phyloP scores from a whole-genome alignment of 2,113 vertebrate species.

The Lutjanus erythropterus region DNA sequence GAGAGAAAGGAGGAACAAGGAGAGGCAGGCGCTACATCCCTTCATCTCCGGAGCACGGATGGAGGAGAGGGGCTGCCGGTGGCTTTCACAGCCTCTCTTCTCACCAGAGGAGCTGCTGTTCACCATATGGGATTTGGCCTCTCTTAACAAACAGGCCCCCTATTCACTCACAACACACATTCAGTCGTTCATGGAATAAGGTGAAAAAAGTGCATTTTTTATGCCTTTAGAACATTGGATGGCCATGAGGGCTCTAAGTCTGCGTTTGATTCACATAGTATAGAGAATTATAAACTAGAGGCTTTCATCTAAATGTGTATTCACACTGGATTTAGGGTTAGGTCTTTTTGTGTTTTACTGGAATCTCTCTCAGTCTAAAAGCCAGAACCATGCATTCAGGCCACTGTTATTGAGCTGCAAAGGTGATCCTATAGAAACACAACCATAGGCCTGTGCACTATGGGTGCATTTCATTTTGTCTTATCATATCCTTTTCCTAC shows the following conservation, averaged over 20 bases:
- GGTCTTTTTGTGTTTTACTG: conserved; percentile 70
- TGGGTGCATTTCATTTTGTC: conserved; percentile 38
- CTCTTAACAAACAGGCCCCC: conserved; percentile 83
- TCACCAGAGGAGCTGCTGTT: conserved; percentile 81
- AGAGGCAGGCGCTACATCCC: conserved; percentile 85
- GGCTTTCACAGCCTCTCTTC: conserved; percentile 81
- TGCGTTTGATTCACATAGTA: conserved; percentile 80
- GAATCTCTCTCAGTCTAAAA: conserved; percentile 65
- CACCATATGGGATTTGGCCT: conserved; percentile 85
- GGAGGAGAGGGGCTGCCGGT: conserved; percentile 81
- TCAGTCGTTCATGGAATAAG: conserved; percentile 73
- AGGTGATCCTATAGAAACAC: conserved; percentile 67
- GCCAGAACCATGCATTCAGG: conserved; percentile 60
- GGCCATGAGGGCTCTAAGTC: conserved; percentile 79
- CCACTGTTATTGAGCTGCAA: conserved; percentile 53
- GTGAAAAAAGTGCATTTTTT: conserved; percentile 80
- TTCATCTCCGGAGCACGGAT: conserved; percentile 83
- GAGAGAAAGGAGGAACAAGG: conserved; percentile 80
- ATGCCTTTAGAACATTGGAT: conserved; percentile 79
- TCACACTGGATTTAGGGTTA: conserved; percentile 78
- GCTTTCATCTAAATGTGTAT: conserved; percentile 83
- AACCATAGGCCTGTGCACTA: conserved; percentile 21
- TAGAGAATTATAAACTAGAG: conserved; percentile 80
- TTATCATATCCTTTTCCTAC: conserved; percentile 32
- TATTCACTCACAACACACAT: conserved; percentile 79